Conservation (phyloP, 2,113 vertebrate genomes). For the Bettongia penicillata region DNA sequence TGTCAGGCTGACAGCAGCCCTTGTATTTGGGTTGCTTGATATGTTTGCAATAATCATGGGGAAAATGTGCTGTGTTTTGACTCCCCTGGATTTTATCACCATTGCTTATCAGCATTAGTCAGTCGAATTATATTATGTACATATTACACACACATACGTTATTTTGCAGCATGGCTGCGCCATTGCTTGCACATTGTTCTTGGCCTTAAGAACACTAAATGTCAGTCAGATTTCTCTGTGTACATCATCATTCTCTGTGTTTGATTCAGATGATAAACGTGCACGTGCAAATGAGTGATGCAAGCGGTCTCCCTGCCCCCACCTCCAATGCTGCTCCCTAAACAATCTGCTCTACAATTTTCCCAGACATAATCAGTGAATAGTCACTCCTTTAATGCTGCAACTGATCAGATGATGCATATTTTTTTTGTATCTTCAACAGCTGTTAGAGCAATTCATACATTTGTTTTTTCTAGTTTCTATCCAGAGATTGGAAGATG, state of each 20-base stretch:
- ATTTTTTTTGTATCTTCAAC: neutral
- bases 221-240: neutral
- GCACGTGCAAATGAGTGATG: neutral
- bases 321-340: neutral
- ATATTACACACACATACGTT: neutral
- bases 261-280: slow-evolving; percentile 2
- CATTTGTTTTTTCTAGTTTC: neutral
- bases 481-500: neutral
- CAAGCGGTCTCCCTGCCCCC: neutral
- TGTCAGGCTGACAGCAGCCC: neutral
- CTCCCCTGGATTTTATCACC: slow-evolving; percentile 3
- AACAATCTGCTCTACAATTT: neutral
- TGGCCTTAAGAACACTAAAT: neutral
- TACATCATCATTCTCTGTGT: neutral
- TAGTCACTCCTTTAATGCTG: neutral
- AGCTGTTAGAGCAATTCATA: neutral
- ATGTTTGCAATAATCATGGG: neutral
- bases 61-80: neutral
- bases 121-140: neutral
- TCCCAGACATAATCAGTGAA: neutral
- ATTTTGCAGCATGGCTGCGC: neutral
- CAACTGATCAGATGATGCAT: neutral
- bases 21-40: neutral
- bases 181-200: neutral
- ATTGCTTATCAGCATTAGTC: neutral